Conservation (phyloP, 2,888 invertebrate species). For the Linnaemya vulpina region DNA sequence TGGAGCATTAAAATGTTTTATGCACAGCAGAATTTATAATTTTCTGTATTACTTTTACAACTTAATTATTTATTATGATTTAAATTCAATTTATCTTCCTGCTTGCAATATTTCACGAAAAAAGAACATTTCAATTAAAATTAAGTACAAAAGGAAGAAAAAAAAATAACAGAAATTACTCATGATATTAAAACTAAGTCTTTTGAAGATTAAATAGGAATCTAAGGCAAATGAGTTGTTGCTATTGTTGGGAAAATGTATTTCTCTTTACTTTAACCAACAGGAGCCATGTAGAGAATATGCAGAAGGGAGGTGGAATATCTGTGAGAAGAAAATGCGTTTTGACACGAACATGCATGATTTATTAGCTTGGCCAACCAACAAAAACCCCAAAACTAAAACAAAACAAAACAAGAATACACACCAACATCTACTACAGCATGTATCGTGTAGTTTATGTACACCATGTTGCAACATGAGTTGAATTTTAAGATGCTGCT, state of each 20-base stretch:
- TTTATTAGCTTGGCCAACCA: conserved; percentile 67
- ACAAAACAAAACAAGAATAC: not conserved
- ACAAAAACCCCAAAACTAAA: conserved; percentile 56
- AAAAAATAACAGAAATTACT: conserved; percentile 56
- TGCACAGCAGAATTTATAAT: not conserved
- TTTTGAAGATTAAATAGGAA: conserved; percentile 47
- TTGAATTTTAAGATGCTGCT: conserved; percentile 58
- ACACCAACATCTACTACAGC: not conserved
- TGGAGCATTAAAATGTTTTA: not conserved
- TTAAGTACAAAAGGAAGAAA: conserved; percentile 38
- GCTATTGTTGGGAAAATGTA: conserved; percentile 34
- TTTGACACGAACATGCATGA: conserved; percentile 72
- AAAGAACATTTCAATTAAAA: conserved; percentile 64
- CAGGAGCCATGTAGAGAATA: not conserved
- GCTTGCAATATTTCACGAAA: conserved; percentile 28
- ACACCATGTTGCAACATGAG: conserved; percentile 57
- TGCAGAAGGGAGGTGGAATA: not conserved
- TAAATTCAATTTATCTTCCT: conserved; percentile 57
- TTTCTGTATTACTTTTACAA: not conserved
- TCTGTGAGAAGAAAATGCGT: conserved; percentile 62
- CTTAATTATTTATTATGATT: conserved; percentile 56
- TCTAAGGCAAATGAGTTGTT: conserved; percentile 47
- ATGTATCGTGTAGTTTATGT: not conserved
- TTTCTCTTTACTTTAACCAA: not conserved
- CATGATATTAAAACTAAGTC: conserved; percentile 60